phyloP scores from a whole-genome alignment of 2,888 invertebrate genomes.

The Andrena hattorfiana region DNA sequence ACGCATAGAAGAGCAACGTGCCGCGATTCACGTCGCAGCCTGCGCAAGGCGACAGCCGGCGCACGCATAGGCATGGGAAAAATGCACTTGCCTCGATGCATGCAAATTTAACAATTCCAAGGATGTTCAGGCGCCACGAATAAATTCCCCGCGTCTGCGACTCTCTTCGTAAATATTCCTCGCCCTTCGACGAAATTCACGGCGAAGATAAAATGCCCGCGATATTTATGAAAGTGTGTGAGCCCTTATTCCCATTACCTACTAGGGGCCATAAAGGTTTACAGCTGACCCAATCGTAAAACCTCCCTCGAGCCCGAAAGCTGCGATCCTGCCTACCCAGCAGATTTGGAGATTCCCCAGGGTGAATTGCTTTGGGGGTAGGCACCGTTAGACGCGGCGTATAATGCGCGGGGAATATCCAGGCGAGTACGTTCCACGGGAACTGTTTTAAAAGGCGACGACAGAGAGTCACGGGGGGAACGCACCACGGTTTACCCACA shows the following conservation, averaged over 20 bases:
- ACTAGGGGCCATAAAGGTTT: not conserved
- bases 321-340: not conserved
- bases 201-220: not conserved
- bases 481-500: constrained; percentile 38
- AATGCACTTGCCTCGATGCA: constrained; percentile 44
- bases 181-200: not conserved
- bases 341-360: constrained; percentile 1
- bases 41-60: constrained; percentile 23
- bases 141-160: not conserved
- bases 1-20: constrained; percentile 28
- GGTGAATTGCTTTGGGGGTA: not conserved
- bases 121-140: constrained; percentile 16
- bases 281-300: not conserved
- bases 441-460: constrained; percentile 48
- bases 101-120: constrained; percentile 32
- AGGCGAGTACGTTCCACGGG: constrained; percentile 12
- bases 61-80: constrained; percentile 51
- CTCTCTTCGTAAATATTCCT: constrained; percentile 2
- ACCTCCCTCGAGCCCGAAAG: not conserved
- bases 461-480: not conserved
- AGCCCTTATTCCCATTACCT: no score
- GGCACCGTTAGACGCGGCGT: not conserved
- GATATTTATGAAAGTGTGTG: no score
- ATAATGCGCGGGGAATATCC: not conserved
- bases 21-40: constrained; percentile 26